Evolutionary conservation across 2,113 vertebrate species (phyloP).

Genomic region (Psittacara wagleri): DNA sequence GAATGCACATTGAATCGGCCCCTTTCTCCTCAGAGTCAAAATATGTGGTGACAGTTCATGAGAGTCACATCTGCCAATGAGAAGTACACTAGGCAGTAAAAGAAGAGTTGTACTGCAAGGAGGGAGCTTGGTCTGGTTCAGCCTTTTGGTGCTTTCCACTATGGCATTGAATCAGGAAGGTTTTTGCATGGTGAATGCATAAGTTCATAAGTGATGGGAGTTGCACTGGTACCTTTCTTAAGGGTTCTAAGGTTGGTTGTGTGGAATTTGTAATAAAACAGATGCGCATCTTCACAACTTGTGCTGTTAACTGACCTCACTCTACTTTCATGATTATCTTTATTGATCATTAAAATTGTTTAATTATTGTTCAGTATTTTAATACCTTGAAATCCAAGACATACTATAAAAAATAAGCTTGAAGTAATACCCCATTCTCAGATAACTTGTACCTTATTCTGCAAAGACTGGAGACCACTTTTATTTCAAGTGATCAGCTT

Average conservation of each 20-base stretch:
- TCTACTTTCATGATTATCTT: background rate
- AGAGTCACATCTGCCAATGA: constrained; percentile 13
- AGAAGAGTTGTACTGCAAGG: background rate
- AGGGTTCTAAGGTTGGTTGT: background rate
- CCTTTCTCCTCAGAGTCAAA: background rate
- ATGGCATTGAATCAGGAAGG: background rate
- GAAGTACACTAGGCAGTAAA: background rate
- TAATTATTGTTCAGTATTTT: background rate
- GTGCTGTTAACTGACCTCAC: background rate
- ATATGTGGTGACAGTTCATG: background rate
- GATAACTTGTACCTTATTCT: background rate
- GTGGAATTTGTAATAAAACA: background rate
- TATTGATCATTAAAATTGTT: background rate
- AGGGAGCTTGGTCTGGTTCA: background rate
- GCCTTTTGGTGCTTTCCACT: background rate
- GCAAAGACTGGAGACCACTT: background rate
- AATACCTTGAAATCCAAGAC: background rate
- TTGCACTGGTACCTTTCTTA: background rate
- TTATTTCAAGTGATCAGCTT: background rate
- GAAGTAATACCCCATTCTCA: background rate
- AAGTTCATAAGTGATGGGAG: background rate
- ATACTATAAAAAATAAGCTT: background rate
- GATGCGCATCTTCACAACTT: background rate
- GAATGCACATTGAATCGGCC: background rate
- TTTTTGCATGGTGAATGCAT: background rate